Conservation (phyloP, 1,140 invertebrate genomes). For the Leptopilina boulardi region DNA sequence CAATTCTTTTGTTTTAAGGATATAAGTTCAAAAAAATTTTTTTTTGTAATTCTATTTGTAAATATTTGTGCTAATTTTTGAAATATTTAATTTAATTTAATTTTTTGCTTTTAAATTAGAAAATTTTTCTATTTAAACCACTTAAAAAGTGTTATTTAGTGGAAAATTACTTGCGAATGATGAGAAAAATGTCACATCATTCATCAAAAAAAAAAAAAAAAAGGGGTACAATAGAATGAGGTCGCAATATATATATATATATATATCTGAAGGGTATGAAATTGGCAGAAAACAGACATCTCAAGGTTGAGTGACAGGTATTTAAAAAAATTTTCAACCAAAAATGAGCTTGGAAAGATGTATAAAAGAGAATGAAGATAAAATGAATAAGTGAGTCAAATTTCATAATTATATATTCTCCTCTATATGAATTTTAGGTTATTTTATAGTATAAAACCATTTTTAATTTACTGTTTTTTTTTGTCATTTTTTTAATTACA, state of each 20-base stretch:
- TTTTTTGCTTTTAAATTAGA: too few species aligned
- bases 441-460: too few species aligned
- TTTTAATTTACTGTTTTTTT: too few species aligned
- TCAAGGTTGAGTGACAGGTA: not conserved
- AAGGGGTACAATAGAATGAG: constrained; percentile 16
- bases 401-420: not conserved
- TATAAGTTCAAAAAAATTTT: not conserved
- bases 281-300: constrained; percentile 3
- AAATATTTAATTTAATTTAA: too few species aligned
- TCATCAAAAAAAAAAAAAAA: not conserved
- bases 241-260: not conserved
- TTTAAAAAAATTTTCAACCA: not conserved
- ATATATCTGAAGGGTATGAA: not conserved
- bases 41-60: too few species aligned
- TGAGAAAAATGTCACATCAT: not conserved
- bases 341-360: not conserved
- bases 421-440: too few species aligned
- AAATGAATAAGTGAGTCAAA: not conserved
- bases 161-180: not conserved
- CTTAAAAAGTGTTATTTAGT: not conserved
- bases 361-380: not conserved
- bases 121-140: too few species aligned
- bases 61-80: too few species aligned
- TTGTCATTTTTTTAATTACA: too few species aligned
- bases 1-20: too few species aligned